A percentile compares a stretch with the other conserved stretches of the same genome.
phyloP scores from a whole-genome alignment of 2,113 vertebrate species.

The Grus americana region DNA sequence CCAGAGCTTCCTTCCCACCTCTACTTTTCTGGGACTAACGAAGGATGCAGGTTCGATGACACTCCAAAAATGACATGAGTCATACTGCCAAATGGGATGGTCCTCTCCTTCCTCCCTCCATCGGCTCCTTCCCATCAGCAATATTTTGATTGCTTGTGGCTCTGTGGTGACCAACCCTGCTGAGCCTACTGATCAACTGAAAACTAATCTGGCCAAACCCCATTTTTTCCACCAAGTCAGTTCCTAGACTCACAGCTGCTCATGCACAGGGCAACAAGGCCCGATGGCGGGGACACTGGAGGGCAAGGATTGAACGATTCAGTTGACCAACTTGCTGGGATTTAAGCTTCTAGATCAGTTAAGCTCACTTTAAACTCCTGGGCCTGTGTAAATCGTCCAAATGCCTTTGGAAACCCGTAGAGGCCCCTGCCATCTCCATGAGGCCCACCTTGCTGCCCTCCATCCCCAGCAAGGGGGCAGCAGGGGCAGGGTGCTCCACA shows the following conservation, averaged over 20 bases:
- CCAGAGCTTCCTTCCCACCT: neutral
- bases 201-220: neutral
- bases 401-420: neutral
- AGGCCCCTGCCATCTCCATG: neutral
- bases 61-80: neutral
- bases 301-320: neutral
- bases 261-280: neutral
- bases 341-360: neutral
- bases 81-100: neutral
- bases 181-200: neutral
- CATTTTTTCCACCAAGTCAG: neutral
- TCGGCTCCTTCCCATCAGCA: neutral
- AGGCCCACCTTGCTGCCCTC: neutral
- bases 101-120: neutral
- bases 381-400: neutral
- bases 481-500: neutral
- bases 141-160: neutral
- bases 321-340: neutral
- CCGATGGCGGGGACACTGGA: neutral
- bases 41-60: neutral
- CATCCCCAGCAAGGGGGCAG: neutral
- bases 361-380: neutral
- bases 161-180: neutral
- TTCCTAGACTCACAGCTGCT: neutral
- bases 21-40: neutral